Percentiles rank a stretch among this genome's conserved stretches.
Evolutionary conservation across 2,113 vertebrate species (phyloP).

Genomic region (Pseudorectes ferrugineus): DNA sequence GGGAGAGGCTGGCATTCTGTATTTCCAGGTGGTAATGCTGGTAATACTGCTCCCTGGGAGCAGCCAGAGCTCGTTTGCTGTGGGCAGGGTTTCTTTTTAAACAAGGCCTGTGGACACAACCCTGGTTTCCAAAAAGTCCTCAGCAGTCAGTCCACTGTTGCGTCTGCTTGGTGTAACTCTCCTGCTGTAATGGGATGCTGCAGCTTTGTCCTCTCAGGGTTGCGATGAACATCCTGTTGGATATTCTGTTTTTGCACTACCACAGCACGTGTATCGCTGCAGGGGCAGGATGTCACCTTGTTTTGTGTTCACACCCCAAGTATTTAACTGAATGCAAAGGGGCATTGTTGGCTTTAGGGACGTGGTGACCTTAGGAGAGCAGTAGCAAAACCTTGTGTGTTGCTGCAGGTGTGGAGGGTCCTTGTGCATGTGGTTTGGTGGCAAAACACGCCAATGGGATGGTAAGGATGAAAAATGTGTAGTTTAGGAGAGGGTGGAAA

Average conservation of each 20-base stretch:
- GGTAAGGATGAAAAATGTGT: background rate
- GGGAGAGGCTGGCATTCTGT: background rate
- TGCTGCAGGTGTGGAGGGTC: background rate
- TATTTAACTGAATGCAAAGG: background rate
- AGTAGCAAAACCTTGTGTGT: background rate
- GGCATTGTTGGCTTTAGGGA: background rate
- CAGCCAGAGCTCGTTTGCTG: background rate
- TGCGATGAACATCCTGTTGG: background rate
- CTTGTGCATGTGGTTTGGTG: background rate
- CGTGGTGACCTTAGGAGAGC: background rate
- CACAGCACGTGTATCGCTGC: accelerated
- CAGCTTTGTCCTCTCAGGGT: background rate
- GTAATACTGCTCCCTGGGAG: background rate
- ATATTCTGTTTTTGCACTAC: background rate
- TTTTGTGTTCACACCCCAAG: background rate
- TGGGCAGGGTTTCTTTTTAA: background rate
- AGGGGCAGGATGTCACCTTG: background rate
- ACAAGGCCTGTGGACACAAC: background rate
- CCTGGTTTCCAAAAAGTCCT: background rate
- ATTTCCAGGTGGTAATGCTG: background rate
- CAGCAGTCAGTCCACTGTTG: background rate
- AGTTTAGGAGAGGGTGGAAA: background rate
- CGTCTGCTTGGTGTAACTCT: background rate
- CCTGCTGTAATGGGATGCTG: background rate
- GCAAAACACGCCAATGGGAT: background rate